Evolutionary conservation across 92 coral and sea anemone genomes (phyloP), one percentile per base, ranked within the genome.

Genomic region (Scolanthus callimorphus): DNA sequence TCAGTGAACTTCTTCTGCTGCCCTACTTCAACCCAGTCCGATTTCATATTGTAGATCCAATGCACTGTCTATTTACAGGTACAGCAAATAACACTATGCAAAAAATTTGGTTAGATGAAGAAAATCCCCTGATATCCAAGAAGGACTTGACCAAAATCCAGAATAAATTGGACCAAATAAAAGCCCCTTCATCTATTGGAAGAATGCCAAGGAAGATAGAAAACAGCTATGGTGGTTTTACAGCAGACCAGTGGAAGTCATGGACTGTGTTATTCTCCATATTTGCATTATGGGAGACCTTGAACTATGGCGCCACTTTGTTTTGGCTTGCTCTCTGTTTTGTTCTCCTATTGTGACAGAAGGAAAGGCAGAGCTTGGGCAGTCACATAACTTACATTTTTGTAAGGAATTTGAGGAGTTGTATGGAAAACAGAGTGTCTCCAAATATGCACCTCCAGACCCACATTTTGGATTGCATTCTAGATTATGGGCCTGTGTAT

Each of bases 231-330:
- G n/a, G n/a, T n/a, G n/a, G n/a, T n/a, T n/a, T n/a, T n/a, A n/a
- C n/a, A n/a, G n/a, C n/a, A n/a, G n/a, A n/a, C n/a, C n/a, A n/a
- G n/a, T n/a, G n/a, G n/a, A n/a, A n/a, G n/a, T n/a, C n/a, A n/a
- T n/a, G n/a, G n/a, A n/a, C n/a, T n/a, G n/a, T n/a, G n/a, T n/a
- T n/a, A n/a, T n/a, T n/a, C n/a, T n/a, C n/a, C n/a, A n/a, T n/a
- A n/a, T n/a, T n/a, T n/a, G n/a, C n/a, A n/a, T n/a, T n/a, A n/a
- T n/a, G n/a, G n/a, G n/a, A n/a, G n/a, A n/a, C 52, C 41, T 81
- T 15, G 77, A 81, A 28, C 22, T 74, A 17, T 81, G 88, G 88
- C 77, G 59, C 0, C 1, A 61, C 1, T 81, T 81, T 67, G 87
- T 81, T 3, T 22, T 65, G 60, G 82, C 81, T 3, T 80, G 86